Evolutionary conservation across 2,113 vertebrate genomes (phyloP), one percentile per base, ranked within the genome.

Genomic region (Poeciliopsis prolifica): DNA sequence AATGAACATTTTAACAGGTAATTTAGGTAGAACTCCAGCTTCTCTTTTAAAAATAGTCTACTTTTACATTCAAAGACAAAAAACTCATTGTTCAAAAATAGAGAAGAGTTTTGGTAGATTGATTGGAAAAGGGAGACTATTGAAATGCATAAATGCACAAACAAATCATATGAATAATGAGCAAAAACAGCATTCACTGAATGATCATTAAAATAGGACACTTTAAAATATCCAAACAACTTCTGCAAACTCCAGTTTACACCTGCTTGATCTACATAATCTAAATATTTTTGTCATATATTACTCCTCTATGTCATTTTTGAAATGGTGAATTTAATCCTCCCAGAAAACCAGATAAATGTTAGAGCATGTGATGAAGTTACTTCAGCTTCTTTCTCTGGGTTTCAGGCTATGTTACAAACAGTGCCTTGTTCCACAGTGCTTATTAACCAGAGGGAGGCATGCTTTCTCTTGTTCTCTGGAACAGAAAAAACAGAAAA

Each of bases 51-150:
- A 35, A 35, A 35, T 35, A 35, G 9, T 35, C 35, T 35, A 35
- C 69, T 70, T 58, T 77, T 75, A 71, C 31, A 79, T 73, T 68
- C 66, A 65, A 69, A 29, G 37, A 70, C 61, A 58, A 33, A 78
- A 61, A 35, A 74, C 72, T 70, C 10, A 51, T 33, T 71, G 64
- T 73, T 80, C 29, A 77, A 70, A 82, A 61, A 81, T 26, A 5
- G n/a, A 26, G 24, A 70, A 62, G 26, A 31, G 60, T 71, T 74
- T 71, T 79, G 80, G 79, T 67, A 61, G 58, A 74, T 37, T 61
- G 65, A 64, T 44, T 8, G 35, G 35, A 35, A 1, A 8, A 35
- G 35, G 9, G 1, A 35, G 35, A 68, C 86, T 44, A 54, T 40
- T 68, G 42, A 61, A 75, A 77, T 73, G 28, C 48, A 67, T 54